phyloP scores from a whole-genome alignment of 2,797 vertebrate genomes.

The Pangasius djambal region DNA sequence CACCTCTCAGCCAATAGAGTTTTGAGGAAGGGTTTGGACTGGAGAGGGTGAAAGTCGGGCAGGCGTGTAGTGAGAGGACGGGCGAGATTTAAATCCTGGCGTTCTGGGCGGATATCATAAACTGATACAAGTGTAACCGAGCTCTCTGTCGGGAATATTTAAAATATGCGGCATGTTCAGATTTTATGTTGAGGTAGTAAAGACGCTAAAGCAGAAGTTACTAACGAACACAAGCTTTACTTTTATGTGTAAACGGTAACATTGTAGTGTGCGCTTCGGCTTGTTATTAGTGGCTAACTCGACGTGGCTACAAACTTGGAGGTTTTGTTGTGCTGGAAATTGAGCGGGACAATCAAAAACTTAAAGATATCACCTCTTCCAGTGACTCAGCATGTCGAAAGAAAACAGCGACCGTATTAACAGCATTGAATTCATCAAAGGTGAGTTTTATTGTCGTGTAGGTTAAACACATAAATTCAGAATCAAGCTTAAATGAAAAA shows the following conservation, averaged over 20 bases:
- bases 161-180: not conserved
- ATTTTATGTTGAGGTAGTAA: no score
- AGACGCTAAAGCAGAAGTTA: not conserved
- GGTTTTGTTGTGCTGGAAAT: not conserved
- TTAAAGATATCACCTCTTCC: not conserved
- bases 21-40: not conserved
- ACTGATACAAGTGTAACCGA: not conserved
- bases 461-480: not conserved
- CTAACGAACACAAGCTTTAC: no score
- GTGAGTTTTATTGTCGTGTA: conserved; percentile 61
- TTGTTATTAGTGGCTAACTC: not conserved
- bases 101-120: not conserved
- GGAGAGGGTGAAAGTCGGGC: not conserved
- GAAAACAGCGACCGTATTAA: conserved; percentile 68
- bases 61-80: not conserved
- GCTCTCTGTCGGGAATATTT: not conserved
- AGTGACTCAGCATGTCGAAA: conserved; percentile 23
- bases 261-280: no score
- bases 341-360: not conserved
- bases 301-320: not conserved
- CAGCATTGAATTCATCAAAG: conserved; percentile 72
- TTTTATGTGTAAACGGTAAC: no score
- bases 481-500: no score
- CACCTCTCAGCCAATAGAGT: conserved; percentile 67
- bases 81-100: conserved; percentile 37